Evolutionary conservation across 2,113 vertebrate species (phyloP).

Genomic region (Pteropus alecto): DNA sequence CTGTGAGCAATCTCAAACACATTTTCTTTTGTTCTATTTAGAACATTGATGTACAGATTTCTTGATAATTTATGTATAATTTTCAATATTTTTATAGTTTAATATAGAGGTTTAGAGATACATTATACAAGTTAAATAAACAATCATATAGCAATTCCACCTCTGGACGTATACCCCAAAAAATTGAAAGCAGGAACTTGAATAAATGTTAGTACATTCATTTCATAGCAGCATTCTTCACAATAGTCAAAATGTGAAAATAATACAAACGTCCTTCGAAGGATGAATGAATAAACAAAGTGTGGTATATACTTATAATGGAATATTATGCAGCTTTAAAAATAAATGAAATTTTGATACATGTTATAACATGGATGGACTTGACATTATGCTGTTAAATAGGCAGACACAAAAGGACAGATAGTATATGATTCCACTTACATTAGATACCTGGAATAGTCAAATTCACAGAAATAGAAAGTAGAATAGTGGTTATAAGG

Average conservation of each 20-base stretch:
- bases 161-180: background rate
- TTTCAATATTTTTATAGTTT: background rate
- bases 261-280: background rate
- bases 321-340: background rate
- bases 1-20: background rate
- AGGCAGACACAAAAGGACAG: background rate
- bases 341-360: background rate
- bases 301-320: background rate
- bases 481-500: background rate
- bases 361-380: background rate
- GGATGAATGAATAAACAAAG: background rate
- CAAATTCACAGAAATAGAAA: background rate
- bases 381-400: background rate
- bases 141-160: background rate
- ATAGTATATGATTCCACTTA: background rate
- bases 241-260: background rate
- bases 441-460: background rate
- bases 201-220: background rate
- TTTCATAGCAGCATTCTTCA: background rate
- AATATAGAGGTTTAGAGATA: background rate
- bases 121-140: background rate
- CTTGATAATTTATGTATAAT: background rate
- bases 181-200: background rate
- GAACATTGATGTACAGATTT: background rate
- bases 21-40: background rate